Conservation (phyloP, 2,113 vertebrate genomes). For the Sander lucioperca region DNA sequence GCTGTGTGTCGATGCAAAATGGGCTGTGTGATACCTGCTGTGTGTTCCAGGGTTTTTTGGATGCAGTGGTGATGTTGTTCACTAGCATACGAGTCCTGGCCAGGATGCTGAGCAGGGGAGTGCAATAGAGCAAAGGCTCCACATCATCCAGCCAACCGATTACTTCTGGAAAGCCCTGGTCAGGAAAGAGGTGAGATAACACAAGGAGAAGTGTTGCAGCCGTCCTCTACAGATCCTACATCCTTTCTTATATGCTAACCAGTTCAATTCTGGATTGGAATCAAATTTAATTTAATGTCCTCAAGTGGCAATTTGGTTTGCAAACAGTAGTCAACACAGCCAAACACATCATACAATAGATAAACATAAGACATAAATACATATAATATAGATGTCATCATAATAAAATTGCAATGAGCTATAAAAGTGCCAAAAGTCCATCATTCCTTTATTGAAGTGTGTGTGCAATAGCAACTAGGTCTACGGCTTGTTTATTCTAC, state of each 20-base stretch:
- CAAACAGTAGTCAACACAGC: too few species aligned
- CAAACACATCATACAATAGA: too few species aligned
- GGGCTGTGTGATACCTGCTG: constrained; percentile 79
- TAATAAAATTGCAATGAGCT: too few species aligned
- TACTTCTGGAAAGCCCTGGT: constrained; percentile 76
- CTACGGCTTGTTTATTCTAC: background rate
- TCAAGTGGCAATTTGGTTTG: too few species aligned
- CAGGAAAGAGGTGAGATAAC: background rate
- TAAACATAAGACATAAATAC: too few species aligned
- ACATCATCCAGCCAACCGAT: constrained; percentile 75
- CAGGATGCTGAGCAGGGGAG: constrained; percentile 80
- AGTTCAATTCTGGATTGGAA: too few species aligned
- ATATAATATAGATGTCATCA: too few species aligned
- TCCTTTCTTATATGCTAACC: too few species aligned
- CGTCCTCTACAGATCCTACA: background rate
- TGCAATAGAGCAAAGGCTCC: constrained; percentile 75
- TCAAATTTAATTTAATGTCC: too few species aligned
- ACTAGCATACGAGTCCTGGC: constrained; percentile 64
- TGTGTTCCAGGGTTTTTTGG: constrained; percentile 80
- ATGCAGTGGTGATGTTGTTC: constrained; percentile 36
- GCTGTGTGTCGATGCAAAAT: background rate
- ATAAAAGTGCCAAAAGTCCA: too few species aligned
- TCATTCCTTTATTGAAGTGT: too few species aligned
- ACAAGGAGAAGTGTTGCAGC: background rate
- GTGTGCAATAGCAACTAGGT: too few species aligned